These are phyloP conservation scores for Lepus europaeus DNA, from an alignment of 2,113 vertebrate species.

Conservation along the genomic window DNA sequence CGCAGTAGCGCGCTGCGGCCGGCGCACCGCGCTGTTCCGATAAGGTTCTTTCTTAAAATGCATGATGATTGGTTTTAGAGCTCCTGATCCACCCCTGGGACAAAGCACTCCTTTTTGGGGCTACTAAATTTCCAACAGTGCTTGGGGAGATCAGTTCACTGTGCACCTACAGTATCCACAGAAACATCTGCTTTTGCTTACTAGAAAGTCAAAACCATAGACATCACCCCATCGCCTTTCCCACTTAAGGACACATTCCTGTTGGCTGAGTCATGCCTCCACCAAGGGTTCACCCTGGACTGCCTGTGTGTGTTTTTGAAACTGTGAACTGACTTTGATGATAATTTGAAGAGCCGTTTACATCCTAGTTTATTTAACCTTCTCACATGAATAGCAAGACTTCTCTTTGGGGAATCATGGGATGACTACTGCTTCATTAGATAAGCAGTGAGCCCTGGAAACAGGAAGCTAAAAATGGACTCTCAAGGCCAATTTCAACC, in stretches of 20 bases:
- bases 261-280: constrained; percentile 63
- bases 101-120: constrained; percentile 58
- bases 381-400: constrained; percentile 59
- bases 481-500: neutral
- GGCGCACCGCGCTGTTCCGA: no score
- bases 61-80: constrained; percentile 36
- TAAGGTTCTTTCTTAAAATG: constrained; percentile 74
- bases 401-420: constrained; percentile 60
- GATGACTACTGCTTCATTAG: constrained; percentile 69
- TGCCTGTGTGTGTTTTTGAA: constrained; percentile 65
- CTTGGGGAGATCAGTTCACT: constrained; percentile 51
- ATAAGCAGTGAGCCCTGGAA: neutral
- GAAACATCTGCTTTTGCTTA: constrained; percentile 83
- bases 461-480: neutral
- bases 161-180: constrained; percentile 67
- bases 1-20: no score
- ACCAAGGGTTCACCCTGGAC: constrained; percentile 48
- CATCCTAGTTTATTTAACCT: constrained; percentile 73
- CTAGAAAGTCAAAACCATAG: constrained; percentile 79
- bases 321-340: constrained; percentile 71
- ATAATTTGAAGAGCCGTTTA: constrained; percentile 70
- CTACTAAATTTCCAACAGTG: constrained; percentile 58
- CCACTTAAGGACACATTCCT: constrained; percentile 80
- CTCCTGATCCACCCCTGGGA: neutral
- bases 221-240: constrained; percentile 74